Percentiles rank a stretch among this genome's conserved stretches.
Evolutionary conservation across 2,113 vertebrate species (phyloP).

Genomic region (Dunckerocampus dactyliophorus): DNA sequence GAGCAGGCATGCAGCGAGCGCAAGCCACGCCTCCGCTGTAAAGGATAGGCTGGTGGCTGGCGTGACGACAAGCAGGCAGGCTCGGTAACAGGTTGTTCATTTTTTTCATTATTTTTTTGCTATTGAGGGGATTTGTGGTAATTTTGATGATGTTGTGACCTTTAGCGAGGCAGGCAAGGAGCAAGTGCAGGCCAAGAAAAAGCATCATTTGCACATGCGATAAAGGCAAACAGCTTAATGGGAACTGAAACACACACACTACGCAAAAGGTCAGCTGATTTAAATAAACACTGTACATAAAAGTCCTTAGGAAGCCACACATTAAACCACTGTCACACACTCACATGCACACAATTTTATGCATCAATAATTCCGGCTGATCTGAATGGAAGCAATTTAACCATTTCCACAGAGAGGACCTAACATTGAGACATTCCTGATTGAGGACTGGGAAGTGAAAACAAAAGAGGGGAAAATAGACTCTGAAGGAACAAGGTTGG

Average conservation of each 20-base stretch:
- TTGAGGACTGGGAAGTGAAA: too few relatives aligned
- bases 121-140: slow-evolving; percentile 50
- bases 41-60: slow-evolving; percentile 72
- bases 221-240: slow-evolving; percentile 37
- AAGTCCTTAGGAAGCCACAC: background rate
- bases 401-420: too few relatives aligned
- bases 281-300: slow-evolving; percentile 18
- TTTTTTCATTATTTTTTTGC: slow-evolving; percentile 51
- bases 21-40: slow-evolving; percentile 75
- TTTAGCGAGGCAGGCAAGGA: slow-evolving; percentile 35
- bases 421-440: too few relatives aligned
- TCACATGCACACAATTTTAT: background rate
- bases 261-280: slow-evolving; percentile 38
- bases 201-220: slow-evolving; percentile 29
- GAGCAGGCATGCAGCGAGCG: slow-evolving; percentile 56
- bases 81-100: slow-evolving; percentile 63
- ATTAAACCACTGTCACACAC: background rate
- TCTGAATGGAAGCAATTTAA: slow-evolving; percentile 14
- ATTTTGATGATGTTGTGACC: slow-evolving; percentile 62
- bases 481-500: too few relatives aligned
- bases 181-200: slow-evolving; percentile 27
- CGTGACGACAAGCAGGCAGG: slow-evolving; percentile 64
- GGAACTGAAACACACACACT: slow-evolving; percentile 19
- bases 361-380: slow-evolving; percentile 17
- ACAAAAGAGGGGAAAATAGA: too few relatives aligned